These are phyloP conservation scores for Pandemis cinnamomeana DNA, from an alignment of 2,888 invertebrate genomes.

Conservation along the genomic window DNA sequence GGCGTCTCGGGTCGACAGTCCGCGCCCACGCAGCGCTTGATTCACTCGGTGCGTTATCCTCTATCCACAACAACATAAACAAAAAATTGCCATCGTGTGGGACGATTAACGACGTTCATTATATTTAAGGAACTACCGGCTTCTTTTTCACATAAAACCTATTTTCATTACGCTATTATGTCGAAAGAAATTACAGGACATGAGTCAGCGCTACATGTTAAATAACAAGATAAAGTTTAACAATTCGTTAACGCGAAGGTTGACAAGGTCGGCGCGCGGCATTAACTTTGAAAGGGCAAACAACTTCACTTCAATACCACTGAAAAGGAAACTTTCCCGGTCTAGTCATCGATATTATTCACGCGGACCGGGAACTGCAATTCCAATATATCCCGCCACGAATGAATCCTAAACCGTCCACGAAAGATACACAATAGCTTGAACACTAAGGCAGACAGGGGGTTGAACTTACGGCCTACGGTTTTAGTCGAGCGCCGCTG, in stretches of 20 bases:
- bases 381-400: slow-evolving; percentile 48
- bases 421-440: slow-evolving; percentile 54
- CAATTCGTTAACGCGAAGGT: slow-evolving; percentile 29
- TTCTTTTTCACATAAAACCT: slow-evolving; percentile 24
- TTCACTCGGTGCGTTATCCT: slow-evolving; percentile 59
- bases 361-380: slow-evolving; percentile 53
- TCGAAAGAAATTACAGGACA: slow-evolving; percentile 35
- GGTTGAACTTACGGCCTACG: slow-evolving; percentile 71
- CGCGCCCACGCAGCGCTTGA: slow-evolving; percentile 55
- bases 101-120: slow-evolving; percentile 44
- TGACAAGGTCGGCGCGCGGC: slow-evolving; percentile 36
- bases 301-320: slow-evolving; percentile 42
- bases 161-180: slow-evolving; percentile 26
- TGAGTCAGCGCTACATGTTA: slow-evolving; percentile 34
- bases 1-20: slow-evolving; percentile 50
- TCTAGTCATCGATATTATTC: slow-evolving; percentile 59
- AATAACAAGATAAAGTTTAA: slow-evolving; percentile 35
- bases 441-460: slow-evolving; percentile 51
- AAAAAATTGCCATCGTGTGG: slow-evolving; percentile 55
- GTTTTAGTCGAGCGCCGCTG: slow-evolving; percentile 63
- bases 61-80: slow-evolving; percentile 53
- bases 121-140: slow-evolving; percentile 17
- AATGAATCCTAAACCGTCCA: slow-evolving; percentile 46
- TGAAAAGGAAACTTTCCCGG: slow-evolving; percentile 59
- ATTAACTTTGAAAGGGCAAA: slow-evolving; percentile 38